Evolutionary conservation across 2,888 invertebrate species (phyloP).

Genomic region (Hirtodrosophila cameraria): DNA sequence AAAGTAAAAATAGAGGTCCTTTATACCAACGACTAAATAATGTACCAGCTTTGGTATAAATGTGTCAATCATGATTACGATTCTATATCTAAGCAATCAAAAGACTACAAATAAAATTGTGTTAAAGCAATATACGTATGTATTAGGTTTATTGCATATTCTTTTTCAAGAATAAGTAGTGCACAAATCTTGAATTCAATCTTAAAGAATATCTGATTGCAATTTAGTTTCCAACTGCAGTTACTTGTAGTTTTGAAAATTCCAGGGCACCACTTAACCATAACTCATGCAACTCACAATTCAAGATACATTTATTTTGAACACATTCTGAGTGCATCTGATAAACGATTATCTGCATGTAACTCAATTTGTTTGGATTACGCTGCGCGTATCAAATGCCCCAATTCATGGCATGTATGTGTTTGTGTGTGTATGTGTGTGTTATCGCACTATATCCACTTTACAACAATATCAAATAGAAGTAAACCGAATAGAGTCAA

Average conservation of each 20-base stretch:
- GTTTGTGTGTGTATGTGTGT: too few species aligned
- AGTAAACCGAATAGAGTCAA: constrained; percentile 35
- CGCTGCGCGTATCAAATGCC: constrained; percentile 45
- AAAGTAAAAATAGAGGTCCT: too few species aligned
- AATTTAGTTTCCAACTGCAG: neutral
- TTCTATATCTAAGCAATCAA: too few species aligned
- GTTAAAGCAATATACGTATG: too few species aligned
- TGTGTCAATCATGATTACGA: too few species aligned
- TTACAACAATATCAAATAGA: constrained; percentile 22
- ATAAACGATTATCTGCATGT: constrained; percentile 77
- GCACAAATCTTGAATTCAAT: too few species aligned
- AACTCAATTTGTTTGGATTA: constrained; percentile 69
- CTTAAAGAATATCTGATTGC: too few species aligned
- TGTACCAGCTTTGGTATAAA: too few species aligned
- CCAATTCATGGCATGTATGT: constrained; percentile 41
- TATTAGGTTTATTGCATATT: too few species aligned
- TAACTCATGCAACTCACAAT: constrained; percentile 28
- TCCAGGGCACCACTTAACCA: neutral
- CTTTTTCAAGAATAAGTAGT: too few species aligned
- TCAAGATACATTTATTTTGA: constrained; percentile 37
- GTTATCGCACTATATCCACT: constrained; percentile 16
- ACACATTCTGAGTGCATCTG: constrained; percentile 41
- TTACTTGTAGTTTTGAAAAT: neutral
- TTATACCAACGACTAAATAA: too few species aligned
- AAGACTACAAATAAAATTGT: too few species aligned